phyloP scores from a whole-genome alignment of 2,113 vertebrate species.

The Scomber japonicus region DNA sequence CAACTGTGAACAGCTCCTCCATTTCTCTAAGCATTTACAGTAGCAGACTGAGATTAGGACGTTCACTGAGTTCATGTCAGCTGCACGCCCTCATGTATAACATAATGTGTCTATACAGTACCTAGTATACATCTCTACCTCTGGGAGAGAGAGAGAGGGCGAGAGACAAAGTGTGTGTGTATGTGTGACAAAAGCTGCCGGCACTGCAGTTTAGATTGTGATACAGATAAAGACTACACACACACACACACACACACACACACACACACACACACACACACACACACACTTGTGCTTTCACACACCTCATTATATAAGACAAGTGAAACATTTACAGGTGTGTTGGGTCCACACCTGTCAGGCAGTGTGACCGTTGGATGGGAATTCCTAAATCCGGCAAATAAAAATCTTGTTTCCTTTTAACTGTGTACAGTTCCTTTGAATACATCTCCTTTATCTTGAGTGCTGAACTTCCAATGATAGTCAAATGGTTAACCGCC shows the following conservation, averaged over 20 bases:
- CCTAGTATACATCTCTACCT: not conserved
- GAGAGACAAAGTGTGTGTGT: too few species aligned
- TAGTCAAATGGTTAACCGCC: too few species aligned
- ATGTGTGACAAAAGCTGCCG: slow-evolving; percentile 6
- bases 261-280: not conserved
- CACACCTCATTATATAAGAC: too few species aligned
- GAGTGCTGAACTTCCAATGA: not conserved
- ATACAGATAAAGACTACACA: not conserved
- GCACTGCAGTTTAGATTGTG: not conserved
- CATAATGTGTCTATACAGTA: not conserved
- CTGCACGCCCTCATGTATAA: too few species aligned
- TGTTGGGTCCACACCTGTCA: slow-evolving; percentile 34
- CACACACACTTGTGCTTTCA: not conserved
- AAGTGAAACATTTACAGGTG: slow-evolving; percentile 27
- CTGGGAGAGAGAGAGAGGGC: too few species aligned
- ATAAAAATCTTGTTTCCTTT: not conserved
- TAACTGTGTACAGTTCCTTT: not conserved
- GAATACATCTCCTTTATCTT: not conserved
- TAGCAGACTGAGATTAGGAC: too few species aligned
- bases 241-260: not conserved
- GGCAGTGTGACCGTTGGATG: not conserved
- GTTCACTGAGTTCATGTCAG: too few species aligned
- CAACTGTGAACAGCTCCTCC: too few species aligned
- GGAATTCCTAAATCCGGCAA: not conserved
- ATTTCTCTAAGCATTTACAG: too few species aligned